phyloP scores from a whole-genome alignment of 2,888 invertebrate genomes.

The Reticulitermes lucifugus region DNA sequence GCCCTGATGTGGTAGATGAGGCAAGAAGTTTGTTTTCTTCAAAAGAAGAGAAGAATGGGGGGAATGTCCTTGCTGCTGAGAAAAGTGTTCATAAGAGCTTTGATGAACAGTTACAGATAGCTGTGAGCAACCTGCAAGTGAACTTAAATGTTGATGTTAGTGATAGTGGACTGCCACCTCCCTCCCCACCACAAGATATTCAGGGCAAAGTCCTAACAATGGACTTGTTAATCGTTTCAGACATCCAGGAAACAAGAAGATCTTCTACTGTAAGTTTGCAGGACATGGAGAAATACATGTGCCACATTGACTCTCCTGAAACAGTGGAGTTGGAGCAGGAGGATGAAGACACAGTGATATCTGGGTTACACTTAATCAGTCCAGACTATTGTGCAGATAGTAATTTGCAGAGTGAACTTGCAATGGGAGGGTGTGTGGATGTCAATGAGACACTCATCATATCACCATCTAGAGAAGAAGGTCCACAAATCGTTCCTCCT shows the following conservation, averaged over 20 bases:
- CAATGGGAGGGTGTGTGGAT: constrained; percentile 57
- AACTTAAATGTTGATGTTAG: not conserved
- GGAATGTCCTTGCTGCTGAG: constrained; percentile 11
- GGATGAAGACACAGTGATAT: not conserved
- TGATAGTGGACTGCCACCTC: not conserved
- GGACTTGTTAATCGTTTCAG: constrained; percentile 21
- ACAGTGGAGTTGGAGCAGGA: constrained; percentile 69
- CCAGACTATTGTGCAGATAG: not conserved
- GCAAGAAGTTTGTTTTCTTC: not conserved
- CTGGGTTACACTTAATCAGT: not conserved
- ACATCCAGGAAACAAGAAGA: constrained; percentile 43
- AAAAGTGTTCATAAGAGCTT: not conserved
- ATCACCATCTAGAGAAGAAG: constrained; percentile 47
- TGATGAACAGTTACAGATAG: constrained; percentile 4
- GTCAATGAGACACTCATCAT: not conserved
- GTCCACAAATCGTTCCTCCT: not conserved
- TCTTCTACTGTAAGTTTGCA: constrained; percentile 48
- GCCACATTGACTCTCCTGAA: constrained; percentile 88
- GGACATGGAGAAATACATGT: constrained; percentile 67
- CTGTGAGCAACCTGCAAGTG: not conserved
- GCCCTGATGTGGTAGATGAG: constrained; percentile 7
- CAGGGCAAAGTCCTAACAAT: not conserved
- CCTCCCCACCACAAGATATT: constrained; percentile 21
- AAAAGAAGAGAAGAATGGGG: constrained; percentile 36
- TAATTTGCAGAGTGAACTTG: constrained; percentile 52